Evolutionary conservation across 1,140 invertebrate species (phyloP).

Genomic region (Mesaphorura yosii): DNA sequence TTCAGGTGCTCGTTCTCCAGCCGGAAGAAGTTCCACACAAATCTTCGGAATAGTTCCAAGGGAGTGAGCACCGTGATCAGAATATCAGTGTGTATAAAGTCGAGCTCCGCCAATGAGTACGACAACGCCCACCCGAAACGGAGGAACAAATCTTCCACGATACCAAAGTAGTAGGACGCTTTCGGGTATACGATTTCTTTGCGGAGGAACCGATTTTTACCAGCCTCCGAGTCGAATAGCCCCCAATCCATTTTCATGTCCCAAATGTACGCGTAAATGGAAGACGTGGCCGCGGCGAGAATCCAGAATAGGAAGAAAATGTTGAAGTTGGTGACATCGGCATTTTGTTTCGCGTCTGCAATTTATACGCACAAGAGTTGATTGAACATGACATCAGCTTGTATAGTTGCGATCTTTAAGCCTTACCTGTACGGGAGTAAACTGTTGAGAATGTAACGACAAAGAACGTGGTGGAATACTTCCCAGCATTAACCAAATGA

Average conservation of each 20-base stretch:
- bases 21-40: constrained; percentile 99
- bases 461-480: constrained; percentile 95
- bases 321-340: constrained; percentile 42
- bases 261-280: constrained; percentile 80
- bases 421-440: constrained; percentile 50
- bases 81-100: constrained; percentile 63
- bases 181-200: constrained; percentile 52
- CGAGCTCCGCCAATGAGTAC: constrained; percentile 72
- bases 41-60: constrained; percentile 81
- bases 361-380: not conserved
- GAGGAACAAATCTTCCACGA: constrained; percentile 85
- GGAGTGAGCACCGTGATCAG: constrained; percentile 80
- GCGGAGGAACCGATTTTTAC: constrained; percentile 39
- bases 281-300: constrained; percentile 57
- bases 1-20: constrained; percentile 99
- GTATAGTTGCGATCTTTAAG: not conserved
- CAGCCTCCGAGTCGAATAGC: constrained; percentile 69
- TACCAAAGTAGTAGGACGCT: constrained; percentile 92
- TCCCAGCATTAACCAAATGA: constrained; percentile 91
- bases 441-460: constrained; percentile 79
- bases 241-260: constrained; percentile 99
- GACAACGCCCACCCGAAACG: constrained; percentile 87
- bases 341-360: not conserved
- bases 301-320: constrained; percentile 73
- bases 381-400: not conserved